Evolutionary conservation across 23 tunicate genomes (phyloP).

Genomic region (Halocynthia aurantium): DNA sequence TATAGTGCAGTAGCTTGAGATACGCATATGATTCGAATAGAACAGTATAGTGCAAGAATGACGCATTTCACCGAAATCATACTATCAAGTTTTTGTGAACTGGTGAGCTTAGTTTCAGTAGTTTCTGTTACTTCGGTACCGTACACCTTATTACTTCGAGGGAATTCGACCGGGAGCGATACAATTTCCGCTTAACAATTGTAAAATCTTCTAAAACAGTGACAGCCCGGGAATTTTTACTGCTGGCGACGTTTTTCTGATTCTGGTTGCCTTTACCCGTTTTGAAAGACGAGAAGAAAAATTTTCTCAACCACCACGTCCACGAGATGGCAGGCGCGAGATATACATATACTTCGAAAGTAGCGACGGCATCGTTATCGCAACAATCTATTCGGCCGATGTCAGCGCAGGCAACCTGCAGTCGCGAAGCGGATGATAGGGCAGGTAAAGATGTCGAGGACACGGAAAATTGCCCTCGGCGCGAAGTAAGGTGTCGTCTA

Average conservation of each 20-base stretch:
- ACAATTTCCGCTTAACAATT: not conserved
- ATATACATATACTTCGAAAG: constrained; percentile 1
- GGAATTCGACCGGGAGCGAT: constrained; percentile 3
- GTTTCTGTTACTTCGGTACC: not conserved
- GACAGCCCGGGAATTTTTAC: not conserved
- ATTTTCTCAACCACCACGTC: constrained; percentile 7
- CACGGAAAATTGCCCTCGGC: not conserved
- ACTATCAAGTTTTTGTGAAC: too few relatives aligned
- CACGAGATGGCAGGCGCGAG: constrained; percentile 8
- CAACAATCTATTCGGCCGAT: constrained; percentile 4
- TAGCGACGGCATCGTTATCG: not conserved
- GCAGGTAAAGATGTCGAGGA: not conserved
- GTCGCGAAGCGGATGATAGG: constrained; percentile 6
- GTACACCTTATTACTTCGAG: not conserved
- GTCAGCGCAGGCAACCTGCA: constrained; percentile 2
- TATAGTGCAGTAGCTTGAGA: too few relatives aligned
- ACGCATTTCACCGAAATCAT: too few relatives aligned
- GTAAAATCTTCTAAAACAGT: constrained; percentile 1
- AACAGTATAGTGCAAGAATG: too few relatives aligned
- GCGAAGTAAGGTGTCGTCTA: not conserved
- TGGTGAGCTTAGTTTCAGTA: too few relatives aligned
- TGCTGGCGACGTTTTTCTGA: not conserved
- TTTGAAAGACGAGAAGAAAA: constrained; percentile 1
- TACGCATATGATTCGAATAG: too few relatives aligned
- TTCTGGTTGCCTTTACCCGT: not conserved